Evolutionary conservation across 2,113 vertebrate genomes (phyloP), one percentile per base, ranked within the genome.

Genomic region (Sigmodon hispidus): DNA sequence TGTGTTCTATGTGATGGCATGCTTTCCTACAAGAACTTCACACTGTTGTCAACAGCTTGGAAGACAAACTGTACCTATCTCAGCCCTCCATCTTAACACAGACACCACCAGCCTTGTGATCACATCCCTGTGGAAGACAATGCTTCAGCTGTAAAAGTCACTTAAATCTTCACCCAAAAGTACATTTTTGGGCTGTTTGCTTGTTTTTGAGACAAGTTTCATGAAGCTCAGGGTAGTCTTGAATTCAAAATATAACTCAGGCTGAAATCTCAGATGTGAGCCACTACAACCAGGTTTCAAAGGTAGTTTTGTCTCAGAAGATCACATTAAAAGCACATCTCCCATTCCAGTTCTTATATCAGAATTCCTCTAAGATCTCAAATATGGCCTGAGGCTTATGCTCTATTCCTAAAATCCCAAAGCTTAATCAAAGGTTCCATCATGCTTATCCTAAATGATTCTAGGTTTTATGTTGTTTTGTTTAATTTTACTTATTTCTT

Each of bases 281-380:
- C 24, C 34, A 63, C 21, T 11, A 76, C 6, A 24, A 43, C 17
- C 72, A 63, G 40, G 12, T 75, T 48, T 84, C 73, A 84, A 91
- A 95, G 63, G 84, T 31, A 86, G 21, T 80, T 95, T 86, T 84
- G 7, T 65, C 19, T 75, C 31, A 94, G 45, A 93, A 15, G 9
- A 70, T 65, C 59, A 75, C 94, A 69, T 2, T 59, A 59, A 76
- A 67, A 77, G 52, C 63, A 7, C 24, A 43, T 65, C 86, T 94
- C 43, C 73, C 31, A 96, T 83, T 89, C 9, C 10, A 89, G 61
- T 87, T 89, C 45, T 73, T 83, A 93, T 91, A 87, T 45, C 19
- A 70, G 69, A 94, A 94, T 22, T 93, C 52, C 63, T 75, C 50
- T 83, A 89, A 50, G n/a, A 93, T 72, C 89, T 96, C 86, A 93